Percentiles rank a stretch among this genome's conserved stretches.
Conservation (phyloP, 2,113 vertebrate genomes). For the Trinectes maculatus region DNA sequence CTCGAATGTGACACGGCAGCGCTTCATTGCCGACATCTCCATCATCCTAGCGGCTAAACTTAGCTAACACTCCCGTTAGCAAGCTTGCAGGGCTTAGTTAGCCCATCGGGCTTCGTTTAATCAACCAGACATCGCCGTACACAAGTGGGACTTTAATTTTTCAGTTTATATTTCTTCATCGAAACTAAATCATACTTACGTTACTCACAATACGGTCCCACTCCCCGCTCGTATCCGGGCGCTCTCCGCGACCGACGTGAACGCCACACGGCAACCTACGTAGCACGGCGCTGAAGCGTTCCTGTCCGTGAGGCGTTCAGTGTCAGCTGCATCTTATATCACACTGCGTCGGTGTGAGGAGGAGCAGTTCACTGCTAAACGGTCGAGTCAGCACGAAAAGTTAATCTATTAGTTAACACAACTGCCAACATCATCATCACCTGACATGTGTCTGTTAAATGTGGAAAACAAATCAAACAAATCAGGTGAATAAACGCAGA, state of each 20-base stretch:
- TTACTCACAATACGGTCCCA: conserved; percentile 20
- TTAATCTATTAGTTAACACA: no score
- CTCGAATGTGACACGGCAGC: not conserved
- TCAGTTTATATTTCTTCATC: rapidly evolving
- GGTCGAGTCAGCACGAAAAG: no score
- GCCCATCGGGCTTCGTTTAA: no score
- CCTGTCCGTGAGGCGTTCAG: conserved; percentile 8
- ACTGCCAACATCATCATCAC: no score
- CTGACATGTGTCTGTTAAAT: no score
- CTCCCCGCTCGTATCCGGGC: not conserved
- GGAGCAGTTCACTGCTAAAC: no score
- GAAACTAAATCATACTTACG: not conserved
- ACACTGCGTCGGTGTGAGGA: no score
- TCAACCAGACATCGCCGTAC: no score
- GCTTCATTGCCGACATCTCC: not conserved
- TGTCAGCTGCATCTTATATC: no score
- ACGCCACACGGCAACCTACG: not conserved
- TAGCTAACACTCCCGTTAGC: conserved; percentile 38
- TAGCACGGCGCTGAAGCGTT: not conserved
- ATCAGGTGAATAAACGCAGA: no score
- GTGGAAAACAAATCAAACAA: no score
- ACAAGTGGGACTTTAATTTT: no score
- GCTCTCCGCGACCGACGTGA: not conserved
- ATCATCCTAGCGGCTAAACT: conserved; percentile 13
- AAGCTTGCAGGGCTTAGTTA: not conserved